Evolutionary conservation across 1,140 invertebrate species (phyloP).

Genomic region (Drosophila kepulauana): DNA sequence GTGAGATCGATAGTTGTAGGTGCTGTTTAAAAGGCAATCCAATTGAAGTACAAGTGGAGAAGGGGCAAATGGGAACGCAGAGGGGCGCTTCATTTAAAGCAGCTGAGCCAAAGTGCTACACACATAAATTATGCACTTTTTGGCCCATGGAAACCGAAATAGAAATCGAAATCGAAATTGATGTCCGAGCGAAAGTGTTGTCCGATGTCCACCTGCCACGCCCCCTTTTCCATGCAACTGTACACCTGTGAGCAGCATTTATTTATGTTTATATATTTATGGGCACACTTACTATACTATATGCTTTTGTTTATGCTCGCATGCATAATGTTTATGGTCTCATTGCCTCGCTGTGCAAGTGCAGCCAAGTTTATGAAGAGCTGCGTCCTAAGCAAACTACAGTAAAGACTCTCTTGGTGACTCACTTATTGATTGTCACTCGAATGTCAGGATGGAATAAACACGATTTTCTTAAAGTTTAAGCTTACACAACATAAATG

Average conservation of each 20-base stretch:
- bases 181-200: constrained; percentile 56
- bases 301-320: constrained; percentile 8
- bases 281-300: background rate
- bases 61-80: background rate
- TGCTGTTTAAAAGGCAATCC: constrained; percentile 46
- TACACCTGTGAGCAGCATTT: constrained; percentile 1
- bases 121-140: constrained; percentile 74
- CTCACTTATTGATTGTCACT: too few relatives aligned
- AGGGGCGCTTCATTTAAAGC: constrained; percentile 19
- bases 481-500: too few relatives aligned
- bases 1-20: constrained; percentile 78
- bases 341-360: background rate
- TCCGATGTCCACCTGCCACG: background rate
- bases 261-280: constrained; percentile 12
- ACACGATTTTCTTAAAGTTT: too few relatives aligned
- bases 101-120: constrained; percentile 46
- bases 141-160: constrained; percentile 62
- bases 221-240: background rate
- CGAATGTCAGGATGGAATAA: too few relatives aligned
- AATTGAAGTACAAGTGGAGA: background rate
- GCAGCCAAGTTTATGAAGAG: too few relatives aligned
- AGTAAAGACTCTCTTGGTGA: too few relatives aligned
- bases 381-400: too few relatives aligned
- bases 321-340: background rate
- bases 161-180: constrained; percentile 78